A percentile compares a stretch with the other conserved stretches of the same genome.
These are phyloP conservation scores for Chelon labrosus DNA, from an alignment of 2,797 vertebrate species.

Conservation along the genomic window DNA sequence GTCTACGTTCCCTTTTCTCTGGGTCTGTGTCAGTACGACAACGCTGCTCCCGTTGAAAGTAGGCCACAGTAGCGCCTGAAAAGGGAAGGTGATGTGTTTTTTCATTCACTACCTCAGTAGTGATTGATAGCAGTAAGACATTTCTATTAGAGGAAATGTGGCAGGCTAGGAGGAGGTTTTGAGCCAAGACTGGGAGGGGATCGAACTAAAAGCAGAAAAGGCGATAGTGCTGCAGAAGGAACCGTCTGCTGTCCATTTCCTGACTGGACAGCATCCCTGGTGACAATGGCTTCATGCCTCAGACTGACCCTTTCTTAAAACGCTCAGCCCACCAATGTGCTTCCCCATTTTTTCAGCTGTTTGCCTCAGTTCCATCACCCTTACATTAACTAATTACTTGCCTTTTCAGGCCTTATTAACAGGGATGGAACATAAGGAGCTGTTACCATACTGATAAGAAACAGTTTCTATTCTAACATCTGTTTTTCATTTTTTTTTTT, in stretches of 20 bases:
- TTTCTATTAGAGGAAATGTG: slow-evolving; percentile 72
- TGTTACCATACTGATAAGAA: neutral
- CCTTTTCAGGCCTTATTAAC: neutral
- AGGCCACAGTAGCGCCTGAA: neutral
- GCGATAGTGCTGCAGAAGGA: slow-evolving; percentile 12
- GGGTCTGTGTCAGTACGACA: slow-evolving; percentile 6
- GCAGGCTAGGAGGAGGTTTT: slow-evolving; percentile 32
- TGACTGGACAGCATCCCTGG: slow-evolving; percentile 34
- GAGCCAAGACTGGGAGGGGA: slow-evolving; percentile 49
- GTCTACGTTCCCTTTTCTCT: slow-evolving; percentile 4
- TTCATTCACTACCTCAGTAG: slow-evolving; percentile 34
- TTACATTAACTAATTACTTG: neutral
- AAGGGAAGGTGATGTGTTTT: slow-evolving; percentile 13
- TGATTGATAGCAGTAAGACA: slow-evolving; percentile 51
- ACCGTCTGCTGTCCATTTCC: slow-evolving; percentile 40
- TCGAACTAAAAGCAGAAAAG: slow-evolving; percentile 23
- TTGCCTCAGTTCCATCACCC: neutral
- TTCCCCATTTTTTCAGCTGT: neutral
- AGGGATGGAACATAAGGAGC: neutral
- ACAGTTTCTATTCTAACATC: neutral
- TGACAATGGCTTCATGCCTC: slow-evolving; percentile 11
- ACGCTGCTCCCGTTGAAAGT: slow-evolving; percentile 19
- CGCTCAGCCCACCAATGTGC: neutral
- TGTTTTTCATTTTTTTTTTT: neutral
- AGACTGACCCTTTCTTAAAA: slow-evolving; percentile 13